Evolutionary conservation across 2,888 invertebrate genomes (phyloP).

Genomic region (Blastobasis adustella): DNA sequence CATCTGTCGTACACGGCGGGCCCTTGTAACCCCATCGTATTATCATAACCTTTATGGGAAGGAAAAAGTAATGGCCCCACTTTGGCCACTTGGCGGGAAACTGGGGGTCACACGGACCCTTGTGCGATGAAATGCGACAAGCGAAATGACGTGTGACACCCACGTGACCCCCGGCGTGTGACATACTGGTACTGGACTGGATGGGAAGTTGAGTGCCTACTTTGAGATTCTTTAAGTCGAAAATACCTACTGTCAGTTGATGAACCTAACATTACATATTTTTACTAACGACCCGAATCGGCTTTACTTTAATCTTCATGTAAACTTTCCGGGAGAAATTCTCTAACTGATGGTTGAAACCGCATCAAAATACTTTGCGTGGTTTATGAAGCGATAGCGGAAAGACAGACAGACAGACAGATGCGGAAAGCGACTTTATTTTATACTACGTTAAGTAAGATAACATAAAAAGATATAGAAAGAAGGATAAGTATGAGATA

Average conservation of each 20-base stretch:
- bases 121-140: slow-evolving; percentile 71
- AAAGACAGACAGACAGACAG: too few species aligned
- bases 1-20: slow-evolving; percentile 52
- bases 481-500: too few species aligned
- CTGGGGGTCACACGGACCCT: slow-evolving; percentile 36
- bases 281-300: too few species aligned
- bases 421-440: too few species aligned
- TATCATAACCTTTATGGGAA: slow-evolving; percentile 67
- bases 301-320: too few species aligned
- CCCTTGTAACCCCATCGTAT: slow-evolving; percentile 52
- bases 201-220: too few species aligned
- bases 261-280: neutral
- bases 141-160: slow-evolving; percentile 69
- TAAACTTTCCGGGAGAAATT: too few species aligned
- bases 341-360: too few species aligned
- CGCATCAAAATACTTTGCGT: too few species aligned
- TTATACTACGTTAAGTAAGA: too few species aligned
- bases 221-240: neutral
- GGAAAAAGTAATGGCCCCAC: slow-evolving; percentile 57
- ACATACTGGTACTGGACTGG: slow-evolving; percentile 17
- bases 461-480: too few species aligned
- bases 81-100: slow-evolving; percentile 4
- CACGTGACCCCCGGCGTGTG: slow-evolving; percentile 41
- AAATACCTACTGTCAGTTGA: neutral
- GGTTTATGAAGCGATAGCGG: too few species aligned